Base-by-base conservation (phyloP, 2,113 vertebrate genomes). In the Peucedramus taeniatus region DNA sequence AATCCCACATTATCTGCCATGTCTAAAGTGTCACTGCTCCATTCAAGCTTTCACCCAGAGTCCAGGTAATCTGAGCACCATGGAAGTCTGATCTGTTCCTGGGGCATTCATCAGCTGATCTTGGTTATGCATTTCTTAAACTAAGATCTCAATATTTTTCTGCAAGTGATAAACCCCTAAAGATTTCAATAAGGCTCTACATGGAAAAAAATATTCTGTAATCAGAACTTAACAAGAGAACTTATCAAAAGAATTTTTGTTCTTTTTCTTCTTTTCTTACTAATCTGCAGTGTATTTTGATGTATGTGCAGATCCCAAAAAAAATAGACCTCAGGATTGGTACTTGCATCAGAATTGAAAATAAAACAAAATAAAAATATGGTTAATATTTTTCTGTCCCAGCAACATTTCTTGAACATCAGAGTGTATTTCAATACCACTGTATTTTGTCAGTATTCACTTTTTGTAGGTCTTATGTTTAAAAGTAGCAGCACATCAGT, bases 61-160 rank as follows among this genome's bases (percentile, higher is more conserved):
- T 20, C 35, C 60, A 72, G 22, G 35, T 31, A 57, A 49, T 13
- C 24, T 0, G 0, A 76, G 16, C 1, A 1, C 24, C 26, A 13
- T 30, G 16, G 37, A 76, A 72, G 33, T 28, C 50, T 1, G 1
- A 16, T 28, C 11, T 44, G 7, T 11, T 72, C 7, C 3, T 12
- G 30, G 1, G 33, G 9, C 19, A 7, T 64, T 60, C 2, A 1
- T 16, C 45, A 22, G 0, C 11, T 4, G 5, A 35, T 9, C 19
- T 69, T 24, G 13, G 33, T 27, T 28, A 13, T 0, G 0, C 15
- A 49, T 39, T 50, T 51, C 64, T 72, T 54, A 22, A 91, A 76
- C n/a, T 6, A 18, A 9, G 10, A 15, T n/a, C 68, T 60, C 33
- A 30, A 3, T 35, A 51, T 49, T 64, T 31, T 37, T 24, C 18